phyloP scores from a whole-genome alignment of 2,888 invertebrate species.

The Ennomos fuscantarius region DNA sequence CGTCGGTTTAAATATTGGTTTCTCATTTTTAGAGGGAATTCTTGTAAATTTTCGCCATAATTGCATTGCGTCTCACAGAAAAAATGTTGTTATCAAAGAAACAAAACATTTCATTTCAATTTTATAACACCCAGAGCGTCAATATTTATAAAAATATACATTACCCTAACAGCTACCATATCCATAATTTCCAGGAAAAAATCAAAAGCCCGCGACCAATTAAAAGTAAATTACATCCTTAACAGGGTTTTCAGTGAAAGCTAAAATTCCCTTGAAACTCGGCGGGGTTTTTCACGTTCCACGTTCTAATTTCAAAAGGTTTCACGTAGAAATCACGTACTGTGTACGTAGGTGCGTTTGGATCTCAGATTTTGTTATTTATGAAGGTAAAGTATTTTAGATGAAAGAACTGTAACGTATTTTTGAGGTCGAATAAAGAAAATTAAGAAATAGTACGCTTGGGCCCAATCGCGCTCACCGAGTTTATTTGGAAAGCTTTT shows the following conservation, averaged over 20 bases:
- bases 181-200: conserved; percentile 18
- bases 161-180: conserved; percentile 16
- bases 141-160: conserved; percentile 14
- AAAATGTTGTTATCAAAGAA: too few relatives aligned
- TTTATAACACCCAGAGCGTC: conserved; percentile 4
- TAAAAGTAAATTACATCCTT: conserved; percentile 24
- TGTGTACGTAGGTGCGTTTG: conserved; percentile 3
- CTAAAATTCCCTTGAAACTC: conserved; percentile 7
- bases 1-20: too few relatives aligned
- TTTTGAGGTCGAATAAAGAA: too few relatives aligned
- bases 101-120: too few relatives aligned
- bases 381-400: neutral
- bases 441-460: too few relatives aligned
- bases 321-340: conserved; percentile 4
- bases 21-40: too few relatives aligned
- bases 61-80: too few relatives aligned
- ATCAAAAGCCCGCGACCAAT: conserved; percentile 23
- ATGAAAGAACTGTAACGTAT: too few relatives aligned
- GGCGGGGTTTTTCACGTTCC: conserved; percentile 7
- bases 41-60: too few relatives aligned
- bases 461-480: too few relatives aligned
- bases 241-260: conserved; percentile 9
- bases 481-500: too few relatives aligned
- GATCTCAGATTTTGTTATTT: neutral
- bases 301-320: conserved; percentile 21